Conservation (phyloP, 2,113 vertebrate genomes). For the Hucho hucho region DNA sequence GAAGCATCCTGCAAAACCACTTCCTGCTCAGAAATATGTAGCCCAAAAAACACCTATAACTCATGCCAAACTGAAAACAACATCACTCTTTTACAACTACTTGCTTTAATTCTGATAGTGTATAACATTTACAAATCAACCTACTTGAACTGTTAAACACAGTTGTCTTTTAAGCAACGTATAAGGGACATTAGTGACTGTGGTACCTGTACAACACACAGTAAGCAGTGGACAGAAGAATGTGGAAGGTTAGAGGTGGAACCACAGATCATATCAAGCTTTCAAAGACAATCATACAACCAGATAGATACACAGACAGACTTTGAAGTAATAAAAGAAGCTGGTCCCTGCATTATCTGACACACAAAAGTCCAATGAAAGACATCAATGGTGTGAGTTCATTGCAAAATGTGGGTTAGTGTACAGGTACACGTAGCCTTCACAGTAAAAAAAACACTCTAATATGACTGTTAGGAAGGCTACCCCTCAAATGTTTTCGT, state of each 20-base stretch:
- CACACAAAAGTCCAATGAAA: not conserved
- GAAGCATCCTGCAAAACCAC: slow-evolving; percentile 75
- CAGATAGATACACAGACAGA: not conserved
- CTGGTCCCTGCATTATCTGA: not conserved
- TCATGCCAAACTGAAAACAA: slow-evolving; percentile 34
- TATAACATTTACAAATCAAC: too few relatives aligned
- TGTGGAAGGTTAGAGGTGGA: not conserved
- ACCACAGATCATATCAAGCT: not conserved
- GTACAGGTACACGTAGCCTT: too few relatives aligned
- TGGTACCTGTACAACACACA: too few relatives aligned
- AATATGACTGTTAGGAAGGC: not conserved
- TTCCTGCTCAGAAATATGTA: slow-evolving; percentile 68
- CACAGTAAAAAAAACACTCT: not conserved
- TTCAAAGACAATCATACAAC: not conserved
- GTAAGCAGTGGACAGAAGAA: not conserved
- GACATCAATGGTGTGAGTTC: not conserved
- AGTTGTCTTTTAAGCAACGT: too few relatives aligned
- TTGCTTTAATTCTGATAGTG: not conserved
- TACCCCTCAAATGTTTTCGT: not conserved
- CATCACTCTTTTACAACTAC: not conserved
- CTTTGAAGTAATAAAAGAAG: not conserved
- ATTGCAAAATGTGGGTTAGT: not conserved
- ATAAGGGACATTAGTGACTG: too few relatives aligned
- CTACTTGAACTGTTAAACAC: too few relatives aligned
- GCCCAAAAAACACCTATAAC: slow-evolving; percentile 19